Evolutionary conservation across 1,140 invertebrate species (phyloP).

Genomic region (Drosophila repleta): DNA sequence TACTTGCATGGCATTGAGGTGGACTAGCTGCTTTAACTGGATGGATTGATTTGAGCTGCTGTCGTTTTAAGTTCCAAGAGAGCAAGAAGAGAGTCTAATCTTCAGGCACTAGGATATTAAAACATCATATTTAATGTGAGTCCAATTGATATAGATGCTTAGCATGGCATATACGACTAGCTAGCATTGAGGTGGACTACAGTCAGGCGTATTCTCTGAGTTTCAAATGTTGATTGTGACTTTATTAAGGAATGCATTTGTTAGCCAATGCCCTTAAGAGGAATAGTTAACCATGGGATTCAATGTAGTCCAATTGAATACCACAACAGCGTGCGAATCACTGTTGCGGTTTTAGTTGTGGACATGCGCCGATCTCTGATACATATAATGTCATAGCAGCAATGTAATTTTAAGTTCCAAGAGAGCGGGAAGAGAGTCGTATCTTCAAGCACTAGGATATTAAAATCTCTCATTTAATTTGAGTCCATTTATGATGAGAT

Average conservation of each 20-base stretch:
- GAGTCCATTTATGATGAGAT: slow-evolving; percentile 32
- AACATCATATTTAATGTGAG: slow-evolving; percentile 45
- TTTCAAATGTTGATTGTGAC: slow-evolving; percentile 39
- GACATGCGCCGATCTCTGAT: slow-evolving; percentile 17
- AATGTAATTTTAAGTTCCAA: slow-evolving; percentile 52
- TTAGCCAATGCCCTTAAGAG: slow-evolving; percentile 68
- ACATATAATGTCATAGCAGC: not conserved
- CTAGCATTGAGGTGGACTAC: slow-evolving; percentile 47
- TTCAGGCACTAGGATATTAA: slow-evolving; percentile 57
- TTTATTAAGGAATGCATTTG: slow-evolving; percentile 70
- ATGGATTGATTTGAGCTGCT: slow-evolving; percentile 35
- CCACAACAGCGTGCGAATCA: slow-evolving; percentile 38
- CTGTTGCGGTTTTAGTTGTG: slow-evolving; percentile 59
- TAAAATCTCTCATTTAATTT: slow-evolving; percentile 45
- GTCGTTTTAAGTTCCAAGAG: slow-evolving; percentile 70
- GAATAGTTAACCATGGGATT: slow-evolving; percentile 61
- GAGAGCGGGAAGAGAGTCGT: slow-evolving; percentile 36
- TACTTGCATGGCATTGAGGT: slow-evolving; percentile 39
- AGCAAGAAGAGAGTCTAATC: slow-evolving; percentile 38
- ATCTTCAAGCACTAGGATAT: slow-evolving; percentile 54
- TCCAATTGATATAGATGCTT: slow-evolving; percentile 32
- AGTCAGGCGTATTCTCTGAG: too few species aligned
- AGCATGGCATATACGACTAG: slow-evolving; percentile 5
- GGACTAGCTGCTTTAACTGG: slow-evolving; percentile 15
- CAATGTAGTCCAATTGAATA: slow-evolving; percentile 56